phyloP scores from a whole-genome alignment of 1,140 invertebrate species.

The Pentalonia nigronervosa region DNA sequence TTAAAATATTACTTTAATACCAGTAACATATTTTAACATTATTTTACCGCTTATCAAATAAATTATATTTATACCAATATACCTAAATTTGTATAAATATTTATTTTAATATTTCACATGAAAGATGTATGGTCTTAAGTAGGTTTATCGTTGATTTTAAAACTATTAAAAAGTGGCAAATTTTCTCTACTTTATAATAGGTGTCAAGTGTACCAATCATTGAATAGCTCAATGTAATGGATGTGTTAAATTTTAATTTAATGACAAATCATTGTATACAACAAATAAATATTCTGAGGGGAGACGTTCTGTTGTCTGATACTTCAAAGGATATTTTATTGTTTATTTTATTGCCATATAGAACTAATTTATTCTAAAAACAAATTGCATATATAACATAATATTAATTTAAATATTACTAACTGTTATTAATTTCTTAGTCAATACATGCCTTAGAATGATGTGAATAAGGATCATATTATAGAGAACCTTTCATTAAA shows the following conservation, averaged over 20 bases:
- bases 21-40: conserved; percentile 28
- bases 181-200: background rate
- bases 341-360: too few species aligned
- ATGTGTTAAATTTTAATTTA: background rate
- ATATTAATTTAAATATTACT: background rate
- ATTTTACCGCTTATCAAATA: conserved; percentile 12
- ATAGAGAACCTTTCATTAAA: too few species aligned
- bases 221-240: background rate
- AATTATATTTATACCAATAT: background rate
- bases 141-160: background rate
- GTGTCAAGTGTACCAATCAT: background rate
- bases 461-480: too few species aligned
- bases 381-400: too few species aligned
- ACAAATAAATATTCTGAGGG: too few species aligned
- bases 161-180: background rate
- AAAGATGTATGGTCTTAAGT: background rate
- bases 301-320: background rate
- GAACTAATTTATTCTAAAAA: too few species aligned
- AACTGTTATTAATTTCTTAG: too few species aligned
- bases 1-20: background rate
- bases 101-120: background rate
- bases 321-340: background rate
- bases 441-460: too few species aligned
- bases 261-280: background rate
- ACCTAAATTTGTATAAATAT: background rate